Percentiles rank a stretch among this genome's conserved stretches.
Conservation (phyloP, 2,113 vertebrate species). For the Oreochromis niloticus region DNA sequence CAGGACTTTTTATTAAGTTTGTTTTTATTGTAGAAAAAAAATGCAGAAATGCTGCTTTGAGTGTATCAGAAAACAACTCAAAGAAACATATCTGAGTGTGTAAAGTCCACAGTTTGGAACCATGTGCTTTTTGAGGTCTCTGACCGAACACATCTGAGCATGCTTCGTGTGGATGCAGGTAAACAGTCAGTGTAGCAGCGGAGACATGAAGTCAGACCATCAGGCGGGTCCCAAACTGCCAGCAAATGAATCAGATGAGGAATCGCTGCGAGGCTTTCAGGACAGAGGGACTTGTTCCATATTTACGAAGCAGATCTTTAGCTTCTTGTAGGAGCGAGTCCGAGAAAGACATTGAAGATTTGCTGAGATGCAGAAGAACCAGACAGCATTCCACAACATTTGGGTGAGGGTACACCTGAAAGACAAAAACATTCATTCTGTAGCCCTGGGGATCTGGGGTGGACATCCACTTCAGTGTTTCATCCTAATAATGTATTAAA, state of each 20-base stretch:
- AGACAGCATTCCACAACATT: constrained; percentile 90
- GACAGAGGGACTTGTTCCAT: not conserved
- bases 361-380: constrained; percentile 75
- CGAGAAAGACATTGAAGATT: constrained; percentile 40
- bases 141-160: not conserved
- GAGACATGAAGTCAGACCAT: not conserved
- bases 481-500: not conserved
- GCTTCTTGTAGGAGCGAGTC: constrained; percentile 61
- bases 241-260: not conserved
- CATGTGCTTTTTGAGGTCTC: not conserved
- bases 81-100: not conserved
- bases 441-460: not conserved
- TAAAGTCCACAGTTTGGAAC: fast-evolving
- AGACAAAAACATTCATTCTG: not conserved
- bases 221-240: not conserved
- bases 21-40: constrained; percentile 17
- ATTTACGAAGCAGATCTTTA: constrained; percentile 70
- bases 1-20: not conserved
- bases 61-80: not conserved
- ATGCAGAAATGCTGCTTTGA: constrained; percentile 8
- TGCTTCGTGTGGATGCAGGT: fast-evolving
- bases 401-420: constrained; percentile 80
- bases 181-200: not conserved
- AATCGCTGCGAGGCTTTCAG: constrained; percentile 57
- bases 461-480: not conserved